phyloP scores from a whole-genome alignment of 2,113 vertebrate species.

The Myiopsitta monachus region DNA sequence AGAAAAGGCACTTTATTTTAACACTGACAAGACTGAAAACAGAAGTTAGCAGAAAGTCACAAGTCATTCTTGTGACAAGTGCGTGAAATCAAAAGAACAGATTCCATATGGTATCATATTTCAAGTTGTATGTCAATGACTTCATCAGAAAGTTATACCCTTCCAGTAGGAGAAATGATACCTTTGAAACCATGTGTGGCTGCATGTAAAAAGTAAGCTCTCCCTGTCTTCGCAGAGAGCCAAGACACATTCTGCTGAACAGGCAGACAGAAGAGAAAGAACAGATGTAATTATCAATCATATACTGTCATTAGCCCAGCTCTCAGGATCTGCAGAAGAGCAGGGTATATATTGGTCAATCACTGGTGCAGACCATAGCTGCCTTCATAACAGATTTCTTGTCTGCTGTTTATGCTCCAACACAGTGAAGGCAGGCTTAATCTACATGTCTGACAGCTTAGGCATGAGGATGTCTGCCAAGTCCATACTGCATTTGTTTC shows the following conservation, averaged over 20 bases:
- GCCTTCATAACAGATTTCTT: background rate
- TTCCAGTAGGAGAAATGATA: slow-evolving; percentile 35
- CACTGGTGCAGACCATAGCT: background rate
- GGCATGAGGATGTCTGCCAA: background rate
- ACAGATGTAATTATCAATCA: slow-evolving; percentile 73
- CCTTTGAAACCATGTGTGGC: slow-evolving; percentile 59
- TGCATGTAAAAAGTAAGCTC: slow-evolving; percentile 70
- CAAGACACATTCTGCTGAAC: slow-evolving; percentile 65
- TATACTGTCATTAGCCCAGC: slow-evolving; percentile 25
- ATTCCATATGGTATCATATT: slow-evolving; percentile 64
- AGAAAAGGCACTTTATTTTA: background rate
- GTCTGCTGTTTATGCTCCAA: background rate
- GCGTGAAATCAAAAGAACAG: slow-evolving; percentile 66
- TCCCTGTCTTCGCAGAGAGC: slow-evolving; percentile 50
- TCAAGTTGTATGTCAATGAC: slow-evolving; percentile 68
- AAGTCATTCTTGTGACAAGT: slow-evolving; percentile 63
- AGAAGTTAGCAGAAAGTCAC: slow-evolving; percentile 51
- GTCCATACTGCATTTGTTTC: background rate
- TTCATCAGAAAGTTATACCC: slow-evolving; percentile 71
- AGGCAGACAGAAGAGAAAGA: slow-evolving; percentile 63
- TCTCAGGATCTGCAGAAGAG: slow-evolving; percentile 9
- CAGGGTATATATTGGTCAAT: background rate
- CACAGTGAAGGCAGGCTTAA: background rate
- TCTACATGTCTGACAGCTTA: background rate
- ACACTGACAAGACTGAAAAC: background rate